Evolutionary conservation across 2,797 vertebrate species (phyloP), one percentile per base, ranked within the genome.

Genomic region (Sebastes taczanowskii): DNA sequence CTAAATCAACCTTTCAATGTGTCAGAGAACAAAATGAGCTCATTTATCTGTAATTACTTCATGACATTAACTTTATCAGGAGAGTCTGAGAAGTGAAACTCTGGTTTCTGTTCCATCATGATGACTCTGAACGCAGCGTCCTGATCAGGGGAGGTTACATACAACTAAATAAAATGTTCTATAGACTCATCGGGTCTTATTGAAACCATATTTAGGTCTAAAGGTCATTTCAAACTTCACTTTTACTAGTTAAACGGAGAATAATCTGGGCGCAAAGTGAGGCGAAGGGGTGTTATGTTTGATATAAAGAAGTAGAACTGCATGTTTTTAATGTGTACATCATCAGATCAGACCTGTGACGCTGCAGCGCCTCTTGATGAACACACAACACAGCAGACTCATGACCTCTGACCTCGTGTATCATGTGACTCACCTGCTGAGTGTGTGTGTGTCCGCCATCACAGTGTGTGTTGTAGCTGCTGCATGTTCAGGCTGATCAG

Each of bases 381-480:
- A 55, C 49, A 32, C 56, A 16, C 5, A 7, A 11, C 18, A 34
- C 60, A 53, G 2, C 42, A 46, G 42, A 46, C 42, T 46, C 14
- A 16, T 46, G 42, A 46, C 42, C 42, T 46, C 42, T 46, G 42
- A 46, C 42, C 42, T 46, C 0, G 6, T 46, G 14, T 18, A 46
- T 46, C 42, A 46, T 46, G 20, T 46, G 53, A 11, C 62, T 66
- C 64, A 67, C 65, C 49, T 69, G 63, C 38, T 20, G 25, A 8
- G 63, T 71, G 61, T 25, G n/a, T 42, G 49, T 53, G 49, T 53
- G 13, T 16, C 61, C 27, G 14, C 3, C 14, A 49, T 78, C 66
- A 77, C 11, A 69, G 76, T 76, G 68, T 83, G 66, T 59, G 72
- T 73, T 46, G 74, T 22, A 89, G 81, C 81, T 87, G 86, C 58